Evolutionary conservation across 2,113 vertebrate species (phyloP).

Genomic region (Strix aluco): DNA sequence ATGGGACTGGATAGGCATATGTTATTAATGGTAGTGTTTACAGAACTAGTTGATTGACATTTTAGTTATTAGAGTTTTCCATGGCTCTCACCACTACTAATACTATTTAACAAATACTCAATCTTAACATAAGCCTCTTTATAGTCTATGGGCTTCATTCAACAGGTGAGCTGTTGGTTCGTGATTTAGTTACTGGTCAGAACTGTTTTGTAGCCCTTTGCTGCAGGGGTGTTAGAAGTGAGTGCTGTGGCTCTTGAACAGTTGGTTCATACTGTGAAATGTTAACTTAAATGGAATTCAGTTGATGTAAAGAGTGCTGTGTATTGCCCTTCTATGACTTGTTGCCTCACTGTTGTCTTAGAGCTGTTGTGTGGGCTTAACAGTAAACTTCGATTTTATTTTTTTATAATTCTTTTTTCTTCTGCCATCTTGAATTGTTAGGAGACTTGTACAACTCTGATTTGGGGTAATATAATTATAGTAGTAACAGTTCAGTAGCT

Average conservation of each 20-base stretch:
- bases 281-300: not conserved
- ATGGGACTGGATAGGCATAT: not conserved
- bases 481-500: not conserved
- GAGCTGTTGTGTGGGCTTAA: not conserved
- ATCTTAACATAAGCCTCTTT: not conserved
- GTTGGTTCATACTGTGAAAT: not conserved
- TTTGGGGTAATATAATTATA: not conserved
- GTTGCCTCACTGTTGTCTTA: not conserved
- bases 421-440: not conserved
- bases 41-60: not conserved
- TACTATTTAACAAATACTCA: not conserved
- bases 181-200: not conserved
- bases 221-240: not conserved
- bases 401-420: not conserved
- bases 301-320: not conserved
- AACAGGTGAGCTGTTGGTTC: not conserved
- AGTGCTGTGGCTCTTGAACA: not conserved
- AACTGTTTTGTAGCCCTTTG: not conserved
- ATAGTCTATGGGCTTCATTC: not conserved
- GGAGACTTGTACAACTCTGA: not conserved
- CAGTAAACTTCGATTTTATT: not conserved
- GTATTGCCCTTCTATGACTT: not conserved
- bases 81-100: not conserved
- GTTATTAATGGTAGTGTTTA: not conserved
- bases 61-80: not conserved